These are phyloP conservation scores for Orthonychiurus folsomi DNA, from an alignment of 2,888 invertebrate species.

Conservation along the genomic window DNA sequence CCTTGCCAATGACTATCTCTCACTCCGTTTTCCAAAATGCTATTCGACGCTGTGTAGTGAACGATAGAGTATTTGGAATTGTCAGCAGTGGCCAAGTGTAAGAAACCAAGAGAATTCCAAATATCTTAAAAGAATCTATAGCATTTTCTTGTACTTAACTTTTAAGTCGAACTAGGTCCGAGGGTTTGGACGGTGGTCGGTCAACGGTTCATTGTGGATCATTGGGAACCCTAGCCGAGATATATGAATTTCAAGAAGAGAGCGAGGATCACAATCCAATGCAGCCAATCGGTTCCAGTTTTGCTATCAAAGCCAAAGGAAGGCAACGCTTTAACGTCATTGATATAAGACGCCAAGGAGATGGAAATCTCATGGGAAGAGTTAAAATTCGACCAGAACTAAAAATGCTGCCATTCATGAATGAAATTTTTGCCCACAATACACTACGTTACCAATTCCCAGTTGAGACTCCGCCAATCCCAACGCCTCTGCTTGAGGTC, in stretches of 20 bases:
- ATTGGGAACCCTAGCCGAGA: conserved; percentile 58
- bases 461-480: not conserved
- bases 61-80: conserved; percentile 58
- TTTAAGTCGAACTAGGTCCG: too few relatives aligned
- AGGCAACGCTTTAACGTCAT: conserved; percentile 63
- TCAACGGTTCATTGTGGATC: conserved; percentile 25
- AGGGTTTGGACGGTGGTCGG: conserved; percentile 2
- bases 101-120: too few relatives aligned
- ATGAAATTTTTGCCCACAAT: conserved; percentile 42
- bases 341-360: conserved; percentile 45
- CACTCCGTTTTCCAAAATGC: conserved; percentile 51
- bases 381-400: conserved; percentile 63
- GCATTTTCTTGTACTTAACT: too few relatives aligned
- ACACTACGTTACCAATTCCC: conserved; percentile 12
- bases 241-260: conserved; percentile 54
- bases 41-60: conserved; percentile 52
- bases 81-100: conserved; percentile 47
- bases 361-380: conserved; percentile 50
- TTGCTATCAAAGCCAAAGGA: conserved; percentile 58
- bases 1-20: conserved; percentile 60
- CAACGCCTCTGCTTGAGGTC: not conserved
- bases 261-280: not conserved
- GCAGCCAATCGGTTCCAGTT: conserved; percentile 19
- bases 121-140: too few relatives aligned
- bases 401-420: conserved; percentile 51